These are phyloP conservation scores for Psittacus erithacus DNA, from an alignment of 2,113 vertebrate genomes.

Conservation along the genomic window DNA sequence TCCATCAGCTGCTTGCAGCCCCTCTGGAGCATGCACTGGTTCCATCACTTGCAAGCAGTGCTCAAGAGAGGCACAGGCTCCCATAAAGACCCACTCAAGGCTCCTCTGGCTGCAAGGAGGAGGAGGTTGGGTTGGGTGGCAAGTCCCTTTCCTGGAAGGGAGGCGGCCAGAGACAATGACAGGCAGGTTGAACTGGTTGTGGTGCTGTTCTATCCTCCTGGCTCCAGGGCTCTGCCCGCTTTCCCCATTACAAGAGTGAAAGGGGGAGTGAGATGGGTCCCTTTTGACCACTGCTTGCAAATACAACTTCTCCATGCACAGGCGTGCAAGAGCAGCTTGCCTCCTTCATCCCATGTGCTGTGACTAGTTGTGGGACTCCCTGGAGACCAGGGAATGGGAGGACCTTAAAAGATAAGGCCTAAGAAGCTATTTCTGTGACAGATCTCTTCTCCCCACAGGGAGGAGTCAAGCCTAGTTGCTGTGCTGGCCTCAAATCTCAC, in stretches of 20 bases:
- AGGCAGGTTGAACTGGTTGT: slow-evolving; percentile 25
- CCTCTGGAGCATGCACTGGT: background rate
- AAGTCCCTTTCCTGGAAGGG: background rate
- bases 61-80: slow-evolving; percentile 15
- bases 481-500: background rate
- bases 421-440: background rate
- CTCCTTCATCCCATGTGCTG: slow-evolving; percentile 51
- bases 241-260: background rate
- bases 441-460: background rate
- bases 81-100: background rate
- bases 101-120: background rate
- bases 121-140: background rate
- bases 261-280: background rate
- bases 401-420: background rate
- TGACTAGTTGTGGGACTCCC: slow-evolving; percentile 11
- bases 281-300: slow-evolving; percentile 60
- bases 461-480: background rate
- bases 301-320: background rate
- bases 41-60: slow-evolving; percentile 69
- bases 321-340: slow-evolving; percentile 29
- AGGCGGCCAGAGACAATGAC: slow-evolving; percentile 57
- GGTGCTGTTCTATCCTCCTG: slow-evolving; percentile 20
- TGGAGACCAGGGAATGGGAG: slow-evolving; percentile 40
- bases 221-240: background rate
- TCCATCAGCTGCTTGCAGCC: background rate